Evolutionary conservation across 2,888 invertebrate genomes (phyloP).

Genomic region (Volucella bombylans): DNA sequence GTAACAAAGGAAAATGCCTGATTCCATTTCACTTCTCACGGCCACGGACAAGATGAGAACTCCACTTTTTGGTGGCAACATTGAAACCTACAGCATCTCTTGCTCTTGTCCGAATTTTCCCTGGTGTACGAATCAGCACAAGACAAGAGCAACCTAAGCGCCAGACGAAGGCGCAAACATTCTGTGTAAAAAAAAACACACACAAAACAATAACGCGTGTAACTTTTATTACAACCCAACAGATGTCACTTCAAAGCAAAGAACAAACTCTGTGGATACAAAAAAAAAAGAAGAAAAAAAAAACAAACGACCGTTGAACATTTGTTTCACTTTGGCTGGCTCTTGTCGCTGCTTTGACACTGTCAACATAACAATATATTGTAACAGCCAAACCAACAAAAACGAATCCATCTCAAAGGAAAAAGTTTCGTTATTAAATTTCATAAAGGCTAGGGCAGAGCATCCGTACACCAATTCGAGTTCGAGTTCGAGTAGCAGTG

Average conservation of each 20-base stretch:
- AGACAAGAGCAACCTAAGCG: neutral
- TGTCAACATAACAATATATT: constrained; percentile 12
- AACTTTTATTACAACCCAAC: constrained; percentile 72
- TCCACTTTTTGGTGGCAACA: constrained; percentile 23
- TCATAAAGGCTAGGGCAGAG: constrained; percentile 46
- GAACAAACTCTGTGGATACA: constrained; percentile 15
- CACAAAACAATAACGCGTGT: constrained; percentile 59
- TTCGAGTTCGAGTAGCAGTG: no score
- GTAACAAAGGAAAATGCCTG: constrained; percentile 37
- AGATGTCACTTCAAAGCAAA: constrained; percentile 70
- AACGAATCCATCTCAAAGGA: constrained; percentile 63
- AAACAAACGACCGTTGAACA: neutral
- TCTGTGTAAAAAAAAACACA: neutral
- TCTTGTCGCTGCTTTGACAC: constrained; percentile 21
- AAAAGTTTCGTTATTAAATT: constrained; percentile 73
- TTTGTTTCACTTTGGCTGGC: neutral
- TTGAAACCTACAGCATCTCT: constrained; percentile 30
- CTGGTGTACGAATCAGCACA: constrained; percentile 9
- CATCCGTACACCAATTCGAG: no score
- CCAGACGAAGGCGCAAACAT: neutral
- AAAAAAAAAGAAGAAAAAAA: neutral
- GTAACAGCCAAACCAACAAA: constrained; percentile 1
- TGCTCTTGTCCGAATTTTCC: constrained; percentile 11
- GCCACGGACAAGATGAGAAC: neutral
- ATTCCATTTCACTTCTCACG: neutral